A percentile compares a stretch with the other conserved stretches of the same genome.
Evolutionary conservation across 2,888 invertebrate genomes (phyloP).

Genomic region (Amphipoea oculea): DNA sequence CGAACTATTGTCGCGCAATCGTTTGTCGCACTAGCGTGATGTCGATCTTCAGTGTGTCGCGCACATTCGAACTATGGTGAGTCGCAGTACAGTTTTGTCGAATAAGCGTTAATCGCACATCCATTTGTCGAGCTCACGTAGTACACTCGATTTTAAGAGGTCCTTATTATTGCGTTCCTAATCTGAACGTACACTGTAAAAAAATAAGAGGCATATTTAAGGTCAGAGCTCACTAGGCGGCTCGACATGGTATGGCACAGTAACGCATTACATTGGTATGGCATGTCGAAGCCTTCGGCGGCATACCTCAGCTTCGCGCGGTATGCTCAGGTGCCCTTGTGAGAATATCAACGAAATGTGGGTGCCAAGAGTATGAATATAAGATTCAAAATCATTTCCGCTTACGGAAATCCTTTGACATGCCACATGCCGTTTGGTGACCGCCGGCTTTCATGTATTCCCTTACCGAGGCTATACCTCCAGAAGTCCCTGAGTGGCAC

Average conservation of each 20-base stretch:
- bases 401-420: not conserved
- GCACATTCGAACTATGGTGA: no score
- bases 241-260: not conserved
- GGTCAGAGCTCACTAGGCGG: not conserved
- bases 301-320: not conserved
- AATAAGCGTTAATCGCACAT: no score
- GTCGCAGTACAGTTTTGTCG: no score
- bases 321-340: not conserved
- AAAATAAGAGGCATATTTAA: not conserved
- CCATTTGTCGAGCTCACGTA: no score
- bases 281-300: not conserved
- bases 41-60: no score
- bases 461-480: slow-evolving; percentile 94
- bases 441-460: not conserved
- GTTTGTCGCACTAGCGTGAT: no score
- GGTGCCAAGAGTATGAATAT: not conserved
- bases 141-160: not conserved
- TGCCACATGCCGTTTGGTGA: not conserved
- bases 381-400: not conserved
- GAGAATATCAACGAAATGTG: not conserved
- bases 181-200: not conserved
- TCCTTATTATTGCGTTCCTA: not conserved
- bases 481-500: slow-evolving; percentile 96
- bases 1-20: no score
- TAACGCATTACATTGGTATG: not conserved